phyloP scores from a whole-genome alignment of 2,113 vertebrate species.

The Thermophis baileyi region DNA sequence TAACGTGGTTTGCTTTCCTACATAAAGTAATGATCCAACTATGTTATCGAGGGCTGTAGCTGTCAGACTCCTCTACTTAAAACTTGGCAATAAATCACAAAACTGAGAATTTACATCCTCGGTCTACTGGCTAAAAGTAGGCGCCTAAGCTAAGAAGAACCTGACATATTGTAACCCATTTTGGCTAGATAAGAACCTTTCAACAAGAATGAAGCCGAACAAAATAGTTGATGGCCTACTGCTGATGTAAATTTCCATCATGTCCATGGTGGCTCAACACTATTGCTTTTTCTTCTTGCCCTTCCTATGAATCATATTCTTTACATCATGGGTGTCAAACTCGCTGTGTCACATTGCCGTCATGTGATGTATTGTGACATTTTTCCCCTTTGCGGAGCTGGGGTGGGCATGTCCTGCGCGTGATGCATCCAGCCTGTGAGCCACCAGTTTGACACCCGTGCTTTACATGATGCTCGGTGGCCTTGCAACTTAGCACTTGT shows the following conservation, averaged over 20 bases:
- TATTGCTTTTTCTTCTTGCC: neutral
- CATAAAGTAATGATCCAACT: neutral
- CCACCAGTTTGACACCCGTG: no score
- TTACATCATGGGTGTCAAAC: neutral
- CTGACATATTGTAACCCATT: neutral
- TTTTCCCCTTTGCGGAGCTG: no score
- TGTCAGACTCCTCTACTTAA: neutral
- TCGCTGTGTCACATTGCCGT: fast-evolving
- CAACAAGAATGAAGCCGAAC: neutral
- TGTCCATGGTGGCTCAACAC: neutral
- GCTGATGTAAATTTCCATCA: neutral
- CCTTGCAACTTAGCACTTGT: neutral
- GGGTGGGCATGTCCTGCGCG: no score
- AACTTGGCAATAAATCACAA: neutral
- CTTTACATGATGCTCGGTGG: neutral
- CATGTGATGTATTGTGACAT: no score
- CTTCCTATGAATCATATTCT: neutral
- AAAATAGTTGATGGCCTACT: neutral
- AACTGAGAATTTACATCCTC: neutral
- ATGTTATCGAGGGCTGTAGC: neutral
- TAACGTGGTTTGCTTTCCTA: neutral
- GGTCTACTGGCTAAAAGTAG: neutral
- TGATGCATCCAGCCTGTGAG: no score
- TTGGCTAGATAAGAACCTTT: neutral
- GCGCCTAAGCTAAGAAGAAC: neutral